A percentile compares a stretch with the other conserved stretches of the same genome.
These are phyloP conservation scores for Andrena hattorfiana DNA, from an alignment of 2,888 invertebrate genomes.

Conservation along the genomic window DNA sequence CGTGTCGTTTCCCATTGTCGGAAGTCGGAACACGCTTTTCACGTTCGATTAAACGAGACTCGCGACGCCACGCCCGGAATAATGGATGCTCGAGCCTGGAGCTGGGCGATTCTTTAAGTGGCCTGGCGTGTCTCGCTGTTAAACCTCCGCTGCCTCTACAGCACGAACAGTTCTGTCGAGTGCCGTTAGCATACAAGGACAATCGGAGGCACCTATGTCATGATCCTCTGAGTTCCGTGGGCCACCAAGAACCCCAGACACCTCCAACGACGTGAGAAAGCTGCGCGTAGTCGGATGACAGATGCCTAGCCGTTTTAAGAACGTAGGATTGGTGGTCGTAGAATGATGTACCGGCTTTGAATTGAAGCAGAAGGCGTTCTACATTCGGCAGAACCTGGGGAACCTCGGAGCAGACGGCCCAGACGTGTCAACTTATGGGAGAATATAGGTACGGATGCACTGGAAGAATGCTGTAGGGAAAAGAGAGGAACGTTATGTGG, in stretches of 20 bases:
- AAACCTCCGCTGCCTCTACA: neutral
- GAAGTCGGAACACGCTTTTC: slow-evolving; percentile 44
- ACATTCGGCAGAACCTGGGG: neutral
- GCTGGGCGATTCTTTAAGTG: slow-evolving; percentile 25
- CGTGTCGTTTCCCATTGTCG: slow-evolving; percentile 44
- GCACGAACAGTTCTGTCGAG: neutral
- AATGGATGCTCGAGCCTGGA: slow-evolving; percentile 31
- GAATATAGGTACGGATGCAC: neutral
- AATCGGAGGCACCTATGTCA: too few relatives aligned
- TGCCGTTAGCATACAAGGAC: neutral
- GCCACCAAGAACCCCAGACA: too few relatives aligned
- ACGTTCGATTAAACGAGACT: slow-evolving; percentile 47
- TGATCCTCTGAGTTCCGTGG: too few relatives aligned
- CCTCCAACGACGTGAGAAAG: too few relatives aligned
- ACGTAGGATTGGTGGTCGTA: neutral
- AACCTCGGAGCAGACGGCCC: slow-evolving; percentile 14
- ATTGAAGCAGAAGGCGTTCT: slow-evolving; percentile 17
- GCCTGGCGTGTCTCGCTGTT: slow-evolving; percentile 1
- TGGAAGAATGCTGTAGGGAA: neutral
- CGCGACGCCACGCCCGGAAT: slow-evolving; percentile 11
- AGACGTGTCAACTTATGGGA: neutral
- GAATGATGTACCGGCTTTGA: neutral
- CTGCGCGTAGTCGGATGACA: neutral
- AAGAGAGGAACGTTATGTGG: neutral
- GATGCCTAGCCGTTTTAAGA: neutral